These are phyloP conservation scores for Eupeodes luniger DNA, from an alignment of 2,888 invertebrate species.

Conservation along the genomic window DNA sequence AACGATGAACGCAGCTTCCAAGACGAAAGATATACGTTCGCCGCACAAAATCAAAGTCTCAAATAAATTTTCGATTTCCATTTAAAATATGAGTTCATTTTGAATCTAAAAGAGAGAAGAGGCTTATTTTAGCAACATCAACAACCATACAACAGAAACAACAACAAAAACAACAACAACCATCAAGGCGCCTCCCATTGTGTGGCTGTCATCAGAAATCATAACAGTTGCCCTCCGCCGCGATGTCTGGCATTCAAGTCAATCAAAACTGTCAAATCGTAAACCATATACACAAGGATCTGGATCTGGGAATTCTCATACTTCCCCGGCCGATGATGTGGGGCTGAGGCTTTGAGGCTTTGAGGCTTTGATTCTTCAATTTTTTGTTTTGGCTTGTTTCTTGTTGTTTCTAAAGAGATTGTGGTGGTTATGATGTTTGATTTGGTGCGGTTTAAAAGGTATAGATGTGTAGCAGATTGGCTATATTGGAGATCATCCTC, in stretches of 20 bases:
- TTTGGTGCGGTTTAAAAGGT: slow-evolving; percentile 1
- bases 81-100: slow-evolving; percentile 71
- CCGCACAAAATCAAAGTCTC: slow-evolving; percentile 66
- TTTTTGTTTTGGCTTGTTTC: slow-evolving; percentile 20
- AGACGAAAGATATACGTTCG: slow-evolving; percentile 15
- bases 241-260: slow-evolving; percentile 76
- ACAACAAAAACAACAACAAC: slow-evolving; percentile 60
- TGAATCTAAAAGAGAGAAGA: slow-evolving; percentile 12
- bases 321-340: neutral
- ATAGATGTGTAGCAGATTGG: neutral
- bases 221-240: slow-evolving; percentile 76
- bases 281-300: slow-evolving; percentile 67
- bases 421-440: slow-evolving; percentile 3
- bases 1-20: neutral
- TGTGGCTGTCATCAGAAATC: slow-evolving; percentile 77
- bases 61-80: slow-evolving; percentile 70
- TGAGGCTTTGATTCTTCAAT: slow-evolving; percentile 12
- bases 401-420: slow-evolving; percentile 1
- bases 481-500: slow-evolving; percentile 59
- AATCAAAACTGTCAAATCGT: slow-evolving; percentile 77
- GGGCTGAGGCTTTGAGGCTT: neutral
- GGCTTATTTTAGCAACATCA: slow-evolving; percentile 18
- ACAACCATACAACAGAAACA: neutral
- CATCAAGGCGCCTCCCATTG: slow-evolving; percentile 76
- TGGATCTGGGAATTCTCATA: slow-evolving; percentile 56